Evolutionary conservation across 2,113 vertebrate species (phyloP), one percentile per base, ranked within the genome.

Genomic region (Callorhinus ursinus): DNA sequence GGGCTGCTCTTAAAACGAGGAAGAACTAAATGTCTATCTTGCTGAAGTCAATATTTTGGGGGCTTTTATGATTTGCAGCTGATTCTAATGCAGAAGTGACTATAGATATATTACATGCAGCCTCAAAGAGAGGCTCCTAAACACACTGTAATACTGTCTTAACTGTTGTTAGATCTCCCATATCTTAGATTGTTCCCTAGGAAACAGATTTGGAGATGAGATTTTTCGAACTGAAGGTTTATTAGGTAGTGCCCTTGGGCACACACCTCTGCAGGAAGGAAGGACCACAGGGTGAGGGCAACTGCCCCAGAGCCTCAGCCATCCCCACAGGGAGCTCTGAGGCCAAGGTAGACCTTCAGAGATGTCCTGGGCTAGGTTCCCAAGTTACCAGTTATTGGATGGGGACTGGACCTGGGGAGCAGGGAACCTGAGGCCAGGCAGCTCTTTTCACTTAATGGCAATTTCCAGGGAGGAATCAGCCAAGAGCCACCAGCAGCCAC

Each of bases 131-230:
- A 80, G 72, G 31, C 55, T 67, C 57, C 79, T 46, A 72, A 90
- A 39, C 26, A 84, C 55, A n/a, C 31, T 19, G 55, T 49, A 71
- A 33, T 51, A 59, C 59, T 82, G 92, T 88, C 82, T 39, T 55
- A 65, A 82, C 55, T 21, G 51, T 28, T 57, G 51, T 71, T 89
- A 69, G 67, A 72, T 39, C 71, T 19, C 33, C 36, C 28, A 7
- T 26, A 46, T 74, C 88, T 94, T 92, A 22, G 24, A 46, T 18
- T 31, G 57, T 84, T 97, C 39, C 81, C 92, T 24, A 49, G 86
- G 89, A 76, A 86, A 77, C 89, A 96, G 94, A 81, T 90, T 55
- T 53, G 36, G 33, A 90, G 59, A 80, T 46, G 82, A 93, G 46
- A 55, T 77, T 57, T 57, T 76, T 33, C 5, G 18, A 21, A 42